These are phyloP conservation scores for Semotilus atromaculatus DNA, from an alignment of 2,797 vertebrate genomes.

Conservation along the genomic window DNA sequence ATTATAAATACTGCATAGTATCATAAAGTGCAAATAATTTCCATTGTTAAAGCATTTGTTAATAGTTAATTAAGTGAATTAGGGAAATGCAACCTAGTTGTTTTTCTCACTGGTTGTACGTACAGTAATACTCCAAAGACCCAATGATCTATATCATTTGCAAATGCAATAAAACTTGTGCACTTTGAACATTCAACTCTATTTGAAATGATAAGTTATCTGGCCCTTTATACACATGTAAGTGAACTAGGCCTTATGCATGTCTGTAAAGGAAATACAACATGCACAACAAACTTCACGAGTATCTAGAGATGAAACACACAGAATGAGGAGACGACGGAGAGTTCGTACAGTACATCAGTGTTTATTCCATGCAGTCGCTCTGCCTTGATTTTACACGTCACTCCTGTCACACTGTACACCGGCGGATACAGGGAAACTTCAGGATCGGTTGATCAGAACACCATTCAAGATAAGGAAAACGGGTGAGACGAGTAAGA, in stretches of 20 bases:
- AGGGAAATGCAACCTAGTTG: neutral
- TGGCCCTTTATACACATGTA: too few species aligned
- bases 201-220: neutral
- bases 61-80: neutral
- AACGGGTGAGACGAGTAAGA: conserved; percentile 60
- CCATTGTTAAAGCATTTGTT: too few species aligned
- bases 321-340: conserved; percentile 57
- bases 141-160: neutral
- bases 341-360: conserved; percentile 88
- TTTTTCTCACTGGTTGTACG: neutral
- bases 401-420: conserved; percentile 85
- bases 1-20: too few species aligned
- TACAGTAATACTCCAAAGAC: neutral
- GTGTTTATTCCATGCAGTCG: conserved; percentile 97
- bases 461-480: conserved; percentile 74
- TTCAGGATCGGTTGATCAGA: conserved; percentile 84
- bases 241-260: neutral
- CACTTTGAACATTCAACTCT: conserved; percentile 40
- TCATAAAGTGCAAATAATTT: too few species aligned
- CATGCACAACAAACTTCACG: neutral
- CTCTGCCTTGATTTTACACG: conserved; percentile 89
- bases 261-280: neutral
- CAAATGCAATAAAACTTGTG: conserved; percentile 43
- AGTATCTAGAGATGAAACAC: neutral
- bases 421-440: conserved; percentile 84